These are phyloP conservation scores for Dolichopus griseipennis DNA, from an alignment of 2,888 invertebrate genomes.

Conservation along the genomic window DNA sequence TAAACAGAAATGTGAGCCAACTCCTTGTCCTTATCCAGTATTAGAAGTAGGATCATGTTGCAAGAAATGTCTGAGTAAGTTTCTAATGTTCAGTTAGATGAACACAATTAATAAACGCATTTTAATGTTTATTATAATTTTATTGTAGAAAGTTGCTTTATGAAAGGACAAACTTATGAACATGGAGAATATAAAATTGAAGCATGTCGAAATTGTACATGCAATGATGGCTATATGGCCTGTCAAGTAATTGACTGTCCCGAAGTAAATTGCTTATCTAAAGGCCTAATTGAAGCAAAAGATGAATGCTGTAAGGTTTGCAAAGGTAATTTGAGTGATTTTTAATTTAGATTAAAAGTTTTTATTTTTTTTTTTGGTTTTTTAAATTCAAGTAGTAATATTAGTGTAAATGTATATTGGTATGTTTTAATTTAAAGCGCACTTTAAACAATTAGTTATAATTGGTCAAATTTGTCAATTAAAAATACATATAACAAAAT, in stretches of 20 bases:
- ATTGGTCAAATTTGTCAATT: too few relatives aligned
- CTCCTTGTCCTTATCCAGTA: slow-evolving; percentile 72
- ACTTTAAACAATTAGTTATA: too few relatives aligned
- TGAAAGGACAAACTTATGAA: slow-evolving; percentile 59
- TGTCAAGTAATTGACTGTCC: slow-evolving; percentile 71
- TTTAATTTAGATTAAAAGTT: too few relatives aligned
- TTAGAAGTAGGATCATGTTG: slow-evolving; percentile 73
- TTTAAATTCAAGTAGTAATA: too few relatives aligned
- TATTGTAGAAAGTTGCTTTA: slow-evolving; percentile 60
- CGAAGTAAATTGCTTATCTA: slow-evolving; percentile 63
- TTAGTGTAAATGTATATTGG: too few relatives aligned
- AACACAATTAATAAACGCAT: slow-evolving; percentile 9
- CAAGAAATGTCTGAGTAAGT: slow-evolving; percentile 77
- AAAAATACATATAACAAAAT: too few relatives aligned
- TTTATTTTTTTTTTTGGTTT: too few relatives aligned
- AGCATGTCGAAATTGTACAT: slow-evolving; percentile 74
- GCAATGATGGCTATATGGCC: slow-evolving; percentile 72
- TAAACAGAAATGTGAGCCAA: slow-evolving; percentile 68
- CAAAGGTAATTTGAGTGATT: slow-evolving; percentile 51
- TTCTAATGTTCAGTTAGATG: slow-evolving; percentile 7
- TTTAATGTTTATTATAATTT: slow-evolving; percentile 15
- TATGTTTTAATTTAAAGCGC: too few relatives aligned
- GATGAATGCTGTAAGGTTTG: slow-evolving; percentile 88
- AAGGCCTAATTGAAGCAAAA: slow-evolving; percentile 69
- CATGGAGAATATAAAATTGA: slow-evolving; percentile 66